Evolutionary conservation across 2,113 vertebrate genomes (phyloP).

Genomic region (Pelobates fuscus): DNA sequence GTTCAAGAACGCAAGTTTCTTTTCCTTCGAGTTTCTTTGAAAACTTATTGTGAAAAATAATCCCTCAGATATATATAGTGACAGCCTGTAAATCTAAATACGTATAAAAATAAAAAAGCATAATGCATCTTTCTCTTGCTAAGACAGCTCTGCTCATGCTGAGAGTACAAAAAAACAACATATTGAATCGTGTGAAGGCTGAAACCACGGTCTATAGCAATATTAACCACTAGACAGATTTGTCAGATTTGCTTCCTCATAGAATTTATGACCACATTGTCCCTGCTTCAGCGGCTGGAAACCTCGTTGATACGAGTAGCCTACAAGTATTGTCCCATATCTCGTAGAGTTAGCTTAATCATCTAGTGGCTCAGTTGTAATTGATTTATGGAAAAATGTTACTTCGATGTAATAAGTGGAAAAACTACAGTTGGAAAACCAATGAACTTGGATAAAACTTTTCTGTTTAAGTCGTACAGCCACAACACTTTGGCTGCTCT

Average conservation of each 20-base stretch:
- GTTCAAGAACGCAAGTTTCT: no score
- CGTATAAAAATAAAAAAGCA: constrained; percentile 1
- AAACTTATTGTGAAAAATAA: not conserved
- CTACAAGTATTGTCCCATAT: not conserved
- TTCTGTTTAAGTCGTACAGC: not conserved
- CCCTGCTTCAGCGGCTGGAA: not conserved
- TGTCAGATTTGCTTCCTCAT: constrained; percentile 16
- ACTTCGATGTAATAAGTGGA: constrained; percentile 9
- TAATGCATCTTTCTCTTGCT: not conserved
- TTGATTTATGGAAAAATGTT: constrained; percentile 43
- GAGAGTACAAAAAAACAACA: constrained; percentile 4
- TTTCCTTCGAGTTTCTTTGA: not conserved
- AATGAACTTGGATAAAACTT: not conserved
- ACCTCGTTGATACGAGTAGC: not conserved
- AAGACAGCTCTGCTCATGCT: constrained; percentile 4
- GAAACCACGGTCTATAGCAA: constrained; percentile 5
- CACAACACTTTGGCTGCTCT: constrained; percentile 26
- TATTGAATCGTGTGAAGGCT: not conserved
- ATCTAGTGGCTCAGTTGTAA: constrained; percentile 10
- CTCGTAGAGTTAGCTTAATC: constrained; percentile 13
- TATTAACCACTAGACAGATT: constrained; percentile 1
- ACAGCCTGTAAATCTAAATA: not conserved
- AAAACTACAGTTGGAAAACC: constrained; percentile 45
- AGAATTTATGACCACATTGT: constrained; percentile 23
- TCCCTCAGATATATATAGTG: not conserved